These are phyloP conservation scores for Aepyceros melampus DNA, from an alignment of 2,113 vertebrate species.

Conservation along the genomic window DNA sequence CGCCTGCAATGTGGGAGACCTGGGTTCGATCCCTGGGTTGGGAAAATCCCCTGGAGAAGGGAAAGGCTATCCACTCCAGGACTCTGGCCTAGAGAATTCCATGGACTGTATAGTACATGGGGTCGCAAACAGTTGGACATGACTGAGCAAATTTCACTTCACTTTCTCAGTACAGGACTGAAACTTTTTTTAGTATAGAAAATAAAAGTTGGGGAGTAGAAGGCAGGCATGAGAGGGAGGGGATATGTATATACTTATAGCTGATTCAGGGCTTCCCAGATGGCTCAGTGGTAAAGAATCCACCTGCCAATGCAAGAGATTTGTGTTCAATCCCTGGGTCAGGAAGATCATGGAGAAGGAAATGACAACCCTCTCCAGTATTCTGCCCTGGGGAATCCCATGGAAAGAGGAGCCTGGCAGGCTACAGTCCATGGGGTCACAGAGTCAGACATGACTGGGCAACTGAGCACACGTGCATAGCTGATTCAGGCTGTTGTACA, in stretches of 20 bases:
- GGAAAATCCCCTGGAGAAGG: neutral
- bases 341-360: neutral
- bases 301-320: neutral
- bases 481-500: neutral
- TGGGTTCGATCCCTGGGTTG: neutral
- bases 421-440: neutral
- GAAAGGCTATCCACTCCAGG: neutral
- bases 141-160: neutral
- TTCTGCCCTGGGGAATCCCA: neutral
- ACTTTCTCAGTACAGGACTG: neutral
- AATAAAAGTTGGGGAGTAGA: neutral
- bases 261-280: neutral
- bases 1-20: neutral
- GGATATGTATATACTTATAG: neutral
- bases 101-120: neutral
- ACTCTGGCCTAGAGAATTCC: neutral
- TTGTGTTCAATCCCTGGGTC: rapidly evolving
- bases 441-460: neutral
- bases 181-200: neutral
- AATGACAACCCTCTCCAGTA: neutral
- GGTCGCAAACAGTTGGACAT: neutral
- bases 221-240: neutral
- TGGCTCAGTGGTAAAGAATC: neutral
- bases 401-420: neutral
- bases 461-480: neutral